Conservation (phyloP, 2,113 vertebrate genomes). For the Passer montanus region DNA sequence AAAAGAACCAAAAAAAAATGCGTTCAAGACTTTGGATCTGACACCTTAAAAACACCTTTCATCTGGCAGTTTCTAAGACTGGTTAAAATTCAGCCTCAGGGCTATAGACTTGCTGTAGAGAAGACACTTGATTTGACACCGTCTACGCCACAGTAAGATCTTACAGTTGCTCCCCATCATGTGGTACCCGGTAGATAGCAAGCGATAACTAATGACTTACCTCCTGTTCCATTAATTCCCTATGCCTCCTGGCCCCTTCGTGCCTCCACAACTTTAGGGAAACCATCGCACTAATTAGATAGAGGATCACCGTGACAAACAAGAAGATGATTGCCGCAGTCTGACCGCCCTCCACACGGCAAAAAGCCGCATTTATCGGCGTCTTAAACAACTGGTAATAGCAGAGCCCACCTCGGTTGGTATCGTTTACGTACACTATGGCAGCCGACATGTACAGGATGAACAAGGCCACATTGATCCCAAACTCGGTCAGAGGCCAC, state of each 20-base stretch:
- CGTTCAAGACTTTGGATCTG: neutral
- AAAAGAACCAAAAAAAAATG: neutral
- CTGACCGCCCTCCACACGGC: constrained; percentile 91
- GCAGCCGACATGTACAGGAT: constrained; percentile 85
- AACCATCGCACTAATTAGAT: constrained; percentile 83
- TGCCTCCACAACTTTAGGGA: constrained; percentile 92
- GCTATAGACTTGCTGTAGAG: neutral
- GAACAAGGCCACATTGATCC: constrained; percentile 84
- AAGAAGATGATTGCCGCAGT: constrained; percentile 89
- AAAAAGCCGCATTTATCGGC: constrained; percentile 83
- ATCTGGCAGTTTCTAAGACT: neutral
- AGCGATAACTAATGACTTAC: constrained; percentile 38
- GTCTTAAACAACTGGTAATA: constrained; percentile 84
- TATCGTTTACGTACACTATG: constrained; percentile 89
- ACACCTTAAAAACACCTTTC: neutral
- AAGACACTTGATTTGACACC: accelerated
- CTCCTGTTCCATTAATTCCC: constrained; percentile 79
- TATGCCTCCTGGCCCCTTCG: constrained; percentile 82
- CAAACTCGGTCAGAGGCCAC: constrained; percentile 94
- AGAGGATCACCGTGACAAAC: constrained; percentile 85
- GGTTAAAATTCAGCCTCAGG: neutral
- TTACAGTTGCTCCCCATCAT: neutral
- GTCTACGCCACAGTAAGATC: accelerated
- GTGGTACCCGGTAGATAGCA: accelerated
- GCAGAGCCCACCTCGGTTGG: constrained; percentile 89